Base-by-base conservation (phyloP, 2,888 invertebrate species). In the Melinaea marsaeus region DNA sequence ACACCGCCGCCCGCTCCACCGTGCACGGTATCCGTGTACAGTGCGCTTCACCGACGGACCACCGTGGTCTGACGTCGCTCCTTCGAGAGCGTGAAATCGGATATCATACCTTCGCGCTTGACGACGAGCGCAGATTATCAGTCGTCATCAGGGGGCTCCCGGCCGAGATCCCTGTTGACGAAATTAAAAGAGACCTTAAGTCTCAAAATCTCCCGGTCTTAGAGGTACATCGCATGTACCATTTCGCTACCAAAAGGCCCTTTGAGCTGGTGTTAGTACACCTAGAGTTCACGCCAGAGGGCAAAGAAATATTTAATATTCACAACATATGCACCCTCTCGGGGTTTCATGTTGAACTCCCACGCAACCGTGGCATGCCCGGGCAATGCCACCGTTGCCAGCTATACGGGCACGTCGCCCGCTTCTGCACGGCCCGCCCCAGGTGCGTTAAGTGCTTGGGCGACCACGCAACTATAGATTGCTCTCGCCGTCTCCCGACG, bases 221-320 rank as follows among this genome's bases (percentile, higher is more conserved):
- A 1, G 22, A 48, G 3, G 63, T 59, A 3, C 48, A 59, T 33
- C 56, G 55, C 0, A 63, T 63, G 63, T 42, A 37, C 56, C 9
- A 51, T 2, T 2, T 34, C 0, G 2, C 22, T 6, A 54, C 51
- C 0, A 60, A 45, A 4, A n/a, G 33, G 1, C 57, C 63, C 0
- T 46, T 45, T 3, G 57, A 64, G 3, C 6, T 60, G 42, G 35
- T 57, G 0, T 32, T 64, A 0, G 60, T 57, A 0, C n/a, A 57
- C 0, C 13, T 64, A 2, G 57, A 57, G 4, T 13, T 42, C 1
- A 13, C 60, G 1, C 51, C 54, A 1, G 63, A 57, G 13, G 60
- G 54, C 3, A 64, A 63, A n/a, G 32, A 54, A 11, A 46, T 60
- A 0, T 64, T 60, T n/a, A 35, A 57, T 2, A 32, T 58, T 3